These are phyloP conservation scores for Aphrophora alni DNA, from an alignment of 2,888 invertebrate species.

Conservation along the genomic window DNA sequence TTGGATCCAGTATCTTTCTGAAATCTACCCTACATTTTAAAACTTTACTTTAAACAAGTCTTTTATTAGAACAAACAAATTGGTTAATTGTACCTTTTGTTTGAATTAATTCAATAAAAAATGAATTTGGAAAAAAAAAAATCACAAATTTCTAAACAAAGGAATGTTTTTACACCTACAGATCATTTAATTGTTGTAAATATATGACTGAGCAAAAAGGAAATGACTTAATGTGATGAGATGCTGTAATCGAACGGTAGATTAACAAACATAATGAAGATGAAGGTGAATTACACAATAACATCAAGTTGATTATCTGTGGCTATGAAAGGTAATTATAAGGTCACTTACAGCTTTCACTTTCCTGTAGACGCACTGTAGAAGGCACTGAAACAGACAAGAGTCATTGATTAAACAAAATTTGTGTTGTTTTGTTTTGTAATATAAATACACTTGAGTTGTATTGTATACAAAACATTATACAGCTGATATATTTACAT, in stretches of 20 bases:
- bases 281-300: not conserved
- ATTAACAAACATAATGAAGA: not conserved
- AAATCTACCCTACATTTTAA: too few species aligned
- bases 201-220: not conserved
- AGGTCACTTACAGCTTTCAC: constrained; percentile 73
- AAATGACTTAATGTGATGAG: not conserved
- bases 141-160: too few species aligned
- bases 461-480: too few species aligned
- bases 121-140: too few species aligned
- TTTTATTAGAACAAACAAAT: too few species aligned
- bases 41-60: too few species aligned
- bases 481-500: too few species aligned
- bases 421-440: too few species aligned
- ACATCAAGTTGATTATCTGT: not conserved
- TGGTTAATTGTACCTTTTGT: too few species aligned
- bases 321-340: not conserved
- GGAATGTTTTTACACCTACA: not conserved
- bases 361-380: constrained; percentile 80
- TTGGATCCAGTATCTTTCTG: too few species aligned
- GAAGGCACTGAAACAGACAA: constrained; percentile 69
- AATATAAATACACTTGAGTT: too few species aligned
- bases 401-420: not conserved
- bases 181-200: not conserved
- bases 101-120: too few species aligned
- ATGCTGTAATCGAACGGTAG: not conserved